Conservation (phyloP, 2,113 vertebrate species). For the Vombatus ursinus region DNA sequence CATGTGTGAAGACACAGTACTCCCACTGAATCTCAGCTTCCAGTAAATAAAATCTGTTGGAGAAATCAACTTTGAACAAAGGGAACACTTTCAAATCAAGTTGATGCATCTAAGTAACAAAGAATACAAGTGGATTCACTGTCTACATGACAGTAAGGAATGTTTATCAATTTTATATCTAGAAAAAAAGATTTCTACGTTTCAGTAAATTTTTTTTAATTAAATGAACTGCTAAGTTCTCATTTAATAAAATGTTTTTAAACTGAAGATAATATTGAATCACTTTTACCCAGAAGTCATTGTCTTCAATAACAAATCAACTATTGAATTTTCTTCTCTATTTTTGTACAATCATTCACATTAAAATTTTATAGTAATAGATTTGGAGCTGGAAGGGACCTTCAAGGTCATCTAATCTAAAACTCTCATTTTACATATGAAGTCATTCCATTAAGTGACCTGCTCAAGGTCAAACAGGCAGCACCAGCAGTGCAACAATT, state of each 20-base stretch:
- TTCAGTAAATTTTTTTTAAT: background rate
- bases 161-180: background rate
- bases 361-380: background rate
- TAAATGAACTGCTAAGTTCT: conserved; percentile 9
- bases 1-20: background rate
- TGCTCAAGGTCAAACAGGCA: background rate
- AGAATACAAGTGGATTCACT: background rate
- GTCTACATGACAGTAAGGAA: conserved; percentile 15
- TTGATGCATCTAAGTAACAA: conserved; percentile 24
- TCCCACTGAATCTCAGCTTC: conserved; percentile 9
- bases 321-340: background rate
- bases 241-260: conserved; percentile 31
- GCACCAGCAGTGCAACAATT: background rate
- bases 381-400: background rate
- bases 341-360: background rate
- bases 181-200: conserved; percentile 25
- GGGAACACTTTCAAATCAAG: conserved; percentile 31
- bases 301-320: background rate
- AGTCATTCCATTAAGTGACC: background rate
- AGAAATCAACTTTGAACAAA: conserved; percentile 5
- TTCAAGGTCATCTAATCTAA: background rate
- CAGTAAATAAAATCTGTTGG: background rate
- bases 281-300: background rate
- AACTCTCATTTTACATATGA: background rate
- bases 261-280: conserved; percentile 10